Evolutionary conservation across 30 jellyfish, hydroid and myxozoan genomes (phyloP), one percentile per base, ranked within the genome.

Genomic region (Sanderia malayensis): DNA sequence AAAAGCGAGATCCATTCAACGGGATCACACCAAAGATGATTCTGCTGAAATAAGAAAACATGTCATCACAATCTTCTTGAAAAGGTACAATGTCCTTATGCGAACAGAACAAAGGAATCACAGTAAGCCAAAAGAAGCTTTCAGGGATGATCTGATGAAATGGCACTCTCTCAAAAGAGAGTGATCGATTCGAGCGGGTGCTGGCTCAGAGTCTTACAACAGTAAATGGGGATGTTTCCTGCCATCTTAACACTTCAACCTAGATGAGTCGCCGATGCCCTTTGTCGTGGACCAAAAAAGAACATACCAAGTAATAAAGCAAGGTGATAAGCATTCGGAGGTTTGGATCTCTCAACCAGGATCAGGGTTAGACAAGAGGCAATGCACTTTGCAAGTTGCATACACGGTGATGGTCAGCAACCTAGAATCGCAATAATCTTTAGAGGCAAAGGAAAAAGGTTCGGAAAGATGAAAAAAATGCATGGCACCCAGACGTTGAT

Each of bases 231-330:
- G 55, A 10, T 59, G 46, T 71, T 71, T 71, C 47, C 84, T 71
- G 73, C 84, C 84, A 71, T 47, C 60, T 67, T 58, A 71, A 49
- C 61, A 59, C 77, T 46, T 71, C 17, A 53, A 47, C 59, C 84
- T 46, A 15, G 86, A 74, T 59, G 82, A 74, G 82, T 68, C 81
- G 21, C 81, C 81, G 44, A 30, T 74, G 86, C 86, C 92, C 62
- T 79, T 79, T 79, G 86, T 68, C 79, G 37, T 79, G n/a, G 86
- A 79, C 37, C 18, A 31, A 46, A 79, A 46, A 74, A 75, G 31
- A 57, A 79, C 86, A 27, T 79, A 79, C 0, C 81, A 79, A 22
- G 23, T 79, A 3, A 53, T 67, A 4, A 46, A 79, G 72, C 92
- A 68, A n/a, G 92, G 86, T 9, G 69, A 46, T 20, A 49, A 57